phyloP scores from a whole-genome alignment of 1,140 invertebrate genomes.

The Sitophilus oryzae region DNA sequence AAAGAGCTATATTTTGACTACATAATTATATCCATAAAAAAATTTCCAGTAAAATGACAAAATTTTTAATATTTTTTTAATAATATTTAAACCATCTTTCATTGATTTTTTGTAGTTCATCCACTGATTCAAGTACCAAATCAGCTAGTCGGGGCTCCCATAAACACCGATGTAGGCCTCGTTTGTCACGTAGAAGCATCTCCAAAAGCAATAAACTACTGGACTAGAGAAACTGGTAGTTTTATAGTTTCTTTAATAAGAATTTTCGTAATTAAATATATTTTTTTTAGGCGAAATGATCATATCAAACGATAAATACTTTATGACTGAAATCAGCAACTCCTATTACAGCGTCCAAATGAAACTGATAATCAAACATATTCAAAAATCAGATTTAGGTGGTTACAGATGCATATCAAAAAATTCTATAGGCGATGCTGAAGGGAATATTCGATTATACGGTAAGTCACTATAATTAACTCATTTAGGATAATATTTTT shows the following conservation, averaged over 20 bases:
- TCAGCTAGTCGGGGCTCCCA: conserved; percentile 75
- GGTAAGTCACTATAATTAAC: conserved; percentile 53
- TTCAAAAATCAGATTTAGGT: conserved; percentile 74
- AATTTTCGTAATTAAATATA: background rate
- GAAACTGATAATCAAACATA: conserved; percentile 67
- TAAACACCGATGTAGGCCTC: conserved; percentile 72
- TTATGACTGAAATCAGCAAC: conserved; percentile 64
- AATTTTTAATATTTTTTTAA: no score
- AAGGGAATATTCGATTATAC: conserved; percentile 80
- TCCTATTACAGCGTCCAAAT: conserved; percentile 76
- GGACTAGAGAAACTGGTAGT: conserved; percentile 79
- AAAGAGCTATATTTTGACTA: no score
- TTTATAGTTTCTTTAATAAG: no score
- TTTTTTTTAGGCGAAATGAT: conserved; percentile 73
- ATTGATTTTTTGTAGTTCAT: conserved; percentile 59
- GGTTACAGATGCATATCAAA: conserved; percentile 90
- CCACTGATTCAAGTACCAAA: conserved; percentile 78
- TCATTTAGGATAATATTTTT: background rate
- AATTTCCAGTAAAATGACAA: no score
- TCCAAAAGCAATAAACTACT: conserved; percentile 82
- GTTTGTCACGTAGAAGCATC: conserved; percentile 82
- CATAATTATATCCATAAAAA: no score
- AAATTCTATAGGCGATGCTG: conserved; percentile 84
- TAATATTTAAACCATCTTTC: background rate
- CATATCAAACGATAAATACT: conserved; percentile 73